Percentiles rank a stretch among this genome's conserved stretches.
Conservation (phyloP, 35 echinoderm and acorn worm genomes). For the Ophioderma brevispina region DNA sequence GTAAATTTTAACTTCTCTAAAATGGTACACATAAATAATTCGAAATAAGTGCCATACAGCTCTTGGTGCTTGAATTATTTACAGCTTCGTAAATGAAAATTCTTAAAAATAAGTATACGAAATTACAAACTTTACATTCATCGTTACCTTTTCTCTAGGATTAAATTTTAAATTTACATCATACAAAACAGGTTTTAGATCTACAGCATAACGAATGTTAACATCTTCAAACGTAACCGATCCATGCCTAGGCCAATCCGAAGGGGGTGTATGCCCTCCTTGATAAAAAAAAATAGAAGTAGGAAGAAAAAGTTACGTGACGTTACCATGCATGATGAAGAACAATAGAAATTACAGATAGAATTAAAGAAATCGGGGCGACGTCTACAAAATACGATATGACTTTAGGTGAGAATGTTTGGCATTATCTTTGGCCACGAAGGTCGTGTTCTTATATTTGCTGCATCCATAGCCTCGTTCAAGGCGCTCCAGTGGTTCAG, state of each 20-base stretch:
- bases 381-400: no score
- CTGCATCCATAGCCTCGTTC: no score
- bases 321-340: no score
- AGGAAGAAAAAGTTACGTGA: no score
- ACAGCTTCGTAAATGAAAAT: neutral
- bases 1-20: neutral
- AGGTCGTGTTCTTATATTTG: no score
- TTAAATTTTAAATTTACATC: constrained; percentile 40
- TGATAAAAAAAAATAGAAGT: no score
- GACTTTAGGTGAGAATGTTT: no score
- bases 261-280: no score
- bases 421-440: no score
- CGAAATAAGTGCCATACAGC: neutral
- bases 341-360: no score
- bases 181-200: constrained; percentile 37
- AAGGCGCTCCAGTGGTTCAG: no score
- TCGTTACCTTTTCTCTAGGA: constrained; percentile 57
- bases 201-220: constrained; percentile 42
- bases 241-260: constrained; percentile 58
- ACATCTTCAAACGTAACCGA: constrained; percentile 49
- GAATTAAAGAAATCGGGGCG: no score
- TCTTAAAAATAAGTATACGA: neutral
- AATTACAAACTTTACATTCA: neutral
- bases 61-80: neutral
- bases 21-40: neutral